phyloP scores from a whole-genome alignment of 2,113 vertebrate genomes.

The Genyomyrus donnyi region DNA sequence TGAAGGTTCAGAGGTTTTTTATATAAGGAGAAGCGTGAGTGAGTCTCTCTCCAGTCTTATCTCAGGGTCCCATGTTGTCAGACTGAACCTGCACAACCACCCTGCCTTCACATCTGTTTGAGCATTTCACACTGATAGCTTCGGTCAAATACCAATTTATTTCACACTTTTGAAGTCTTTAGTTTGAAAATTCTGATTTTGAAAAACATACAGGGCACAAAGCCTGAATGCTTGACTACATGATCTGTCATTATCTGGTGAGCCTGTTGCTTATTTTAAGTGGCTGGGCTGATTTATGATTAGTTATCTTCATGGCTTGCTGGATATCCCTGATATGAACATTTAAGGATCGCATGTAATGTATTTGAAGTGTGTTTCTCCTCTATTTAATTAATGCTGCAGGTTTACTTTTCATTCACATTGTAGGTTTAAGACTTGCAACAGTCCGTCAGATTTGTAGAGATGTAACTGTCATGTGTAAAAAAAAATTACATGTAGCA shows the following conservation, averaged over 20 bases:
- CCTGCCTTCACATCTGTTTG: conserved; percentile 22
- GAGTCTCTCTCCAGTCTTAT: conserved; percentile 49
- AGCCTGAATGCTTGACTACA: not conserved
- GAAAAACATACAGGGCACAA: not conserved
- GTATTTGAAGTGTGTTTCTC: not conserved
- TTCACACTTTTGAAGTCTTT: not conserved
- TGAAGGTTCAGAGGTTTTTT: conserved; percentile 3
- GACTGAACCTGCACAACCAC: conserved; percentile 34
- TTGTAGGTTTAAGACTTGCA: not conserved
- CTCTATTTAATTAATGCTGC: not conserved
- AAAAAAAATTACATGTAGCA: not conserved
- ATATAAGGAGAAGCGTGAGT: conserved; percentile 40
- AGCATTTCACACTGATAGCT: not conserved
- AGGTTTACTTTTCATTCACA: not conserved
- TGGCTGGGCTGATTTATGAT: not conserved
- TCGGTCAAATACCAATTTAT: not conserved
- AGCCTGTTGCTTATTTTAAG: not conserved
- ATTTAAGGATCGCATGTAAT: not conserved
- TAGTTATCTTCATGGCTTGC: not conserved
- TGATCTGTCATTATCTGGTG: not conserved
- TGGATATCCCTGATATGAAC: not conserved
- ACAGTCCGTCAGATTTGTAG: not conserved
- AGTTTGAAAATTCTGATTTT: not conserved
- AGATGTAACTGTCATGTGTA: not conserved
- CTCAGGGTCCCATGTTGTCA: conserved; percentile 43